Conservation (phyloP, 2,888 invertebrate species). For the Synergus itoensis region DNA sequence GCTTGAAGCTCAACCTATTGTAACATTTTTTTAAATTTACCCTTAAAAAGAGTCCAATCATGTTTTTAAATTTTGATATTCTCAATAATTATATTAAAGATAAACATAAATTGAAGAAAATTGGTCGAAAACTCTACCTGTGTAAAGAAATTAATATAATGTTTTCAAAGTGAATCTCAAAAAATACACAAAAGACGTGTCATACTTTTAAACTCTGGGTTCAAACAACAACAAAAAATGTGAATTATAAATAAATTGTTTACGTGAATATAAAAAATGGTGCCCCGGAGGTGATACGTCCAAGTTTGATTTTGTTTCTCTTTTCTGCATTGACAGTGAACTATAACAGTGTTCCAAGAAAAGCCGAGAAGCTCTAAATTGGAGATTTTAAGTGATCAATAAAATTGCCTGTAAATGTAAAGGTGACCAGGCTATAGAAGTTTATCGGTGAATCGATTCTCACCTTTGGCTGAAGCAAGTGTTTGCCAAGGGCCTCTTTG, state of each 20-base stretch:
- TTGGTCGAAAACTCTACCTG: not conserved
- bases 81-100: too few relatives aligned
- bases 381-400: not conserved
- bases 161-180: not conserved
- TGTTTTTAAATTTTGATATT: too few relatives aligned
- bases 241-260: not conserved
- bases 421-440: not conserved
- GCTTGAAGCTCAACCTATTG: not conserved
- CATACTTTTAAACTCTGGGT: not conserved
- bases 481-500: slow-evolving; percentile 20
- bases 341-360: slow-evolving; percentile 5
- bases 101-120: not conserved
- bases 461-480: slow-evolving; percentile 23
- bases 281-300: not conserved
- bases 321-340: not conserved
- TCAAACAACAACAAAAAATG: not conserved
- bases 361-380: not conserved
- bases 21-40: too few relatives aligned
- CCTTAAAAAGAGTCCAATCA: too few relatives aligned
- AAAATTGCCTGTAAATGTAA: slow-evolving; percentile 1
- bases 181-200: not conserved
- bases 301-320: not conserved
- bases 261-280: not conserved
- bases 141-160: not conserved
- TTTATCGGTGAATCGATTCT: slow-evolving; percentile 8